Conservation (phyloP, 2,113 vertebrate species). For the Ammodytes marinus region DNA sequence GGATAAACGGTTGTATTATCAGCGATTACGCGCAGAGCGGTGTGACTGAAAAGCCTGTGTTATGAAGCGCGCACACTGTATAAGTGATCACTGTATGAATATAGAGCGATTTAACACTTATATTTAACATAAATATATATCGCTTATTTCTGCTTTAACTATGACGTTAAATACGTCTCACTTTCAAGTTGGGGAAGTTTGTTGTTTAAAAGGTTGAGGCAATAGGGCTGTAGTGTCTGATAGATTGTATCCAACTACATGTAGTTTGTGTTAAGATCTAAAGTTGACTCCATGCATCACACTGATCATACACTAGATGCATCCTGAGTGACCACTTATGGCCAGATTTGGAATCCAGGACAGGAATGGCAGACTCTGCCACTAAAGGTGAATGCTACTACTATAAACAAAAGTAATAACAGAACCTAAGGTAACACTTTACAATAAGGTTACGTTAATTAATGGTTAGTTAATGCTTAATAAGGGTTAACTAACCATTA, state of each 20-base stretch:
- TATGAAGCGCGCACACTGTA: too few relatives aligned
- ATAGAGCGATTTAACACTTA: too few relatives aligned
- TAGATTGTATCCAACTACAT: not conserved
- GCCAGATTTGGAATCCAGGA: too few relatives aligned
- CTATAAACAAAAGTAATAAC: not conserved
- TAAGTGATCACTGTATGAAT: too few relatives aligned
- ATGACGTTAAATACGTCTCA: not conserved
- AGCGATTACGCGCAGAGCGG: too few relatives aligned
- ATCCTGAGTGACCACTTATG: not conserved
- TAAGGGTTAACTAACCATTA: too few relatives aligned
- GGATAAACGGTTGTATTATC: too few relatives aligned
- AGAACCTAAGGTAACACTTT: too few relatives aligned
- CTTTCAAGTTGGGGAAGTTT: not conserved
- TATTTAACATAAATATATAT: too few relatives aligned
- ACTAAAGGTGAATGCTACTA: not conserved
- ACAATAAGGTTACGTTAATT: too few relatives aligned
- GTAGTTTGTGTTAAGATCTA: not conserved
- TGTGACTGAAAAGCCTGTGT: too few relatives aligned
- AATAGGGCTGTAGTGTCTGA: not conserved
- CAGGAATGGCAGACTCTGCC: not conserved
- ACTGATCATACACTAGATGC: not conserved
- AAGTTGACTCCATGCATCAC: not conserved
- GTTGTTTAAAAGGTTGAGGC: not conserved
- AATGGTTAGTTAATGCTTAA: too few relatives aligned
- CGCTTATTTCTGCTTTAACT: not conserved